Evolutionary conservation across 64 coral and sea anemone species (phyloP).

Genomic region (Stylophora pistillata): DNA sequence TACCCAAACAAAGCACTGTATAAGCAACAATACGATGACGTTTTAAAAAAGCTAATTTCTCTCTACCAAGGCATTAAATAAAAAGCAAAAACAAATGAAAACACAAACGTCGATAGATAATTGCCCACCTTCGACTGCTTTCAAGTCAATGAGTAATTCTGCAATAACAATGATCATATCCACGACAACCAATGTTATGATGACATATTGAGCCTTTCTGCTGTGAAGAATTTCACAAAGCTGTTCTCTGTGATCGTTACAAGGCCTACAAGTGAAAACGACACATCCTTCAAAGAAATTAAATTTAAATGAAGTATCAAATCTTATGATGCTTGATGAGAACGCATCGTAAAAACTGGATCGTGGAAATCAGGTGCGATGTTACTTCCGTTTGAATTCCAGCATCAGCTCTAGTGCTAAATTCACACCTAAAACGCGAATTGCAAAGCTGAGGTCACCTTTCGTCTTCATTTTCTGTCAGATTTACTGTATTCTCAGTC

Average conservation of each 20-base stretch:
- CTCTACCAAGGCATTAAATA: neutral
- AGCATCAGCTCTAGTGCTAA: too few species aligned
- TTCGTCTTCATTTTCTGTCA: constrained; percentile 25
- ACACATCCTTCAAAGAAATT: neutral
- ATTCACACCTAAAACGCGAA: too few species aligned
- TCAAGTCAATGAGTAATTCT: constrained; percentile 83
- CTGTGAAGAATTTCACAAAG: constrained; percentile 78
- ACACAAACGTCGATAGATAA: too few species aligned
- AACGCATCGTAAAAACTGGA: too few species aligned
- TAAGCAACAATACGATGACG: too few species aligned
- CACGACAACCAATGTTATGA: constrained; percentile 77
- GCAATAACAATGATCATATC: constrained; percentile 94
- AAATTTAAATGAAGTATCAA: neutral
- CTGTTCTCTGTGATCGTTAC: constrained; percentile 47
- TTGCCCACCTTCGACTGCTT: constrained; percentile 67
- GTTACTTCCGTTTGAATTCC: too few species aligned
- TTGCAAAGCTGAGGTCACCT: neutral
- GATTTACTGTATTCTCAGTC: neutral
- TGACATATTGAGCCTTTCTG: constrained; percentile 69
- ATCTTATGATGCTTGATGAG: too few species aligned
- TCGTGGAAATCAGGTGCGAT: too few species aligned
- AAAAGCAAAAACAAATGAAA: neutral
- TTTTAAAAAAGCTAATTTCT: too few species aligned
- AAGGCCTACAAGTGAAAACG: neutral
- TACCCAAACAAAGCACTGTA: too few species aligned